Evolutionary conservation across 2,113 vertebrate genomes (phyloP).

Genomic region (Malurus alboscapulatus): DNA sequence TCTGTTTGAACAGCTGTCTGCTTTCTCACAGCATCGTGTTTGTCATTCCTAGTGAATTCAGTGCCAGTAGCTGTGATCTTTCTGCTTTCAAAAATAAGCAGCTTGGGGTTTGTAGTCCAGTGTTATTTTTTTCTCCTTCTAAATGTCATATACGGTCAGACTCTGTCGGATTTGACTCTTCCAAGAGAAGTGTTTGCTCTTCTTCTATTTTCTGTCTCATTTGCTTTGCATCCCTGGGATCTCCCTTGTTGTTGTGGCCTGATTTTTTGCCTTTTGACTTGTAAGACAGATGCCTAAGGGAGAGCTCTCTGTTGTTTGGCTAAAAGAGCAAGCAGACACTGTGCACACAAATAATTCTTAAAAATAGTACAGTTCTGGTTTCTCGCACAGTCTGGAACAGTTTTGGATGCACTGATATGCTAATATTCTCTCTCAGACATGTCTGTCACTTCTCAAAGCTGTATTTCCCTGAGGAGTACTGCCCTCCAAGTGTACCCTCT

Average conservation of each 20-base stretch:
- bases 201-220: background rate
- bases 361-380: background rate
- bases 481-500: background rate
- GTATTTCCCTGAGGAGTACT: background rate
- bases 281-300: background rate
- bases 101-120: background rate
- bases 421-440: background rate
- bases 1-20: slow-evolving; percentile 40
- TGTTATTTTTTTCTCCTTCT: background rate
- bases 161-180: background rate
- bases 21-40: background rate
- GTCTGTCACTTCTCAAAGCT: background rate
- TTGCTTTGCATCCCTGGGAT: background rate
- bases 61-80: background rate
- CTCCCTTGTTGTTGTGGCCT: background rate
- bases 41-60: background rate
- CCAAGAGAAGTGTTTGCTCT: background rate
- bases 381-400: background rate
- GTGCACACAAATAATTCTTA: background rate
- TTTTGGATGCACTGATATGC: background rate
- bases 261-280: background rate
- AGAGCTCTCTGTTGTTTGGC: background rate
- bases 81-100: background rate
- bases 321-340: background rate
- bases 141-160: background rate